Conservation (phyloP, 2,797 vertebrate species). For the Lagocephalus sceleratus region DNA sequence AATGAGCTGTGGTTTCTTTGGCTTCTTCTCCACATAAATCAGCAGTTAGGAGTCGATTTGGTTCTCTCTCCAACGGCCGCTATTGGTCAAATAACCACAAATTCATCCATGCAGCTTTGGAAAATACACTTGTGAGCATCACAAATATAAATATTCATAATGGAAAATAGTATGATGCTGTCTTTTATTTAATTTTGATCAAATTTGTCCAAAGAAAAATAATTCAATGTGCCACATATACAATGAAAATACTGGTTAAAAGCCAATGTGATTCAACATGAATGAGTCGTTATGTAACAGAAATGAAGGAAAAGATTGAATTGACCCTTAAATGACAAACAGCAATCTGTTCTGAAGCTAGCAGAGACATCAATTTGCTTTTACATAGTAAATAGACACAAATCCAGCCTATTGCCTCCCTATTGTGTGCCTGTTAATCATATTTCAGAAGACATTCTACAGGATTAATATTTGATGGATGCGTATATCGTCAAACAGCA, state of each 20-base stretch:
- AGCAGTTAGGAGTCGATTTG: no score
- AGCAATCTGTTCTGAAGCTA: slow-evolving; percentile 34
- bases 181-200: no score
- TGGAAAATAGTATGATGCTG: no score
- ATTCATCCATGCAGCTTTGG: no score
- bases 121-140: no score
- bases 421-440: slow-evolving; percentile 28
- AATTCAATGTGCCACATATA: no score
- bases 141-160: no score
- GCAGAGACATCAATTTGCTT: slow-evolving; percentile 15
- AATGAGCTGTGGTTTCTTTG: neutral
- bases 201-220: no score
- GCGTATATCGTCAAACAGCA: neutral
- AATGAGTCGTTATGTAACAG: slow-evolving; percentile 36
- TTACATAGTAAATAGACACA: slow-evolving; percentile 46
- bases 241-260: neutral
- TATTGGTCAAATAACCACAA: no score
- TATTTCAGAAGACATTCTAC: slow-evolving; percentile 23
- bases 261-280: slow-evolving; percentile 35
- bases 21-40: neutral
- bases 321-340: slow-evolving; percentile 23
- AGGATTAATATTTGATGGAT: slow-evolving; percentile 20
- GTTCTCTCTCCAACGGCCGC: no score
- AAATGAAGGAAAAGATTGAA: slow-evolving; percentile 41
- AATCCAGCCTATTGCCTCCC: slow-evolving; percentile 31